Evolutionary conservation across 2,888 invertebrate species (phyloP).

Genomic region (Abrostola triplasia): DNA sequence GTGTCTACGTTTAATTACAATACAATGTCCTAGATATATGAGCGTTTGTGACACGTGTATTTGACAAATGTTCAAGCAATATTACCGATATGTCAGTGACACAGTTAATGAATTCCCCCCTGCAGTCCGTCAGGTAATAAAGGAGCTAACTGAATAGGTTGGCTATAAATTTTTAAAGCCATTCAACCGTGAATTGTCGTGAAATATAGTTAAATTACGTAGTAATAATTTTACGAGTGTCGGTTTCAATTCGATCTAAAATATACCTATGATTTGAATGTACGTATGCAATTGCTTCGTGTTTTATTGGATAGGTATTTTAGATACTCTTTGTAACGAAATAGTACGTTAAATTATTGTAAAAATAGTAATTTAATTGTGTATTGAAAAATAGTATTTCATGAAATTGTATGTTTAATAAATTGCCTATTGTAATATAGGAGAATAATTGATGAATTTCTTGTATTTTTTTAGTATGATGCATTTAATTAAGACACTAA

Average conservation of each 20-base stretch:
- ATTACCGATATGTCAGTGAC: slow-evolving; percentile 74
- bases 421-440: no score
- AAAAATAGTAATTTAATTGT: no score
- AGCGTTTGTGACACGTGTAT: slow-evolving; percentile 70
- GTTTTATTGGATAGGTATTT: no score
- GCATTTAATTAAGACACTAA: no score
- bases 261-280: background rate
- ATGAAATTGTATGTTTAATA: no score
- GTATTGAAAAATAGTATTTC: no score
- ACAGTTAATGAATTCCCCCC: slow-evolving; percentile 74
- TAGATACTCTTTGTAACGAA: no score
- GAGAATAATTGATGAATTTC: no score
- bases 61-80: slow-evolving; percentile 79
- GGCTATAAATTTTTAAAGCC: background rate
- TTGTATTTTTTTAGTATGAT: no score
- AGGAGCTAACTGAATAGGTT: slow-evolving; percentile 6
- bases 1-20: slow-evolving; percentile 69
- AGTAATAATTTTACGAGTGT: background rate
- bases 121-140: slow-evolving; percentile 43
- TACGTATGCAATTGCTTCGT: no score
- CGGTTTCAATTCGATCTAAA: background rate
- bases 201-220: background rate
- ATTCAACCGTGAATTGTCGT: background rate
- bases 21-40: slow-evolving; percentile 76
- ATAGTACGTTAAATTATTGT: no score